Conservation (phyloP, 2,888 invertebrate genomes). For the Teinopalpus imperialis region DNA sequence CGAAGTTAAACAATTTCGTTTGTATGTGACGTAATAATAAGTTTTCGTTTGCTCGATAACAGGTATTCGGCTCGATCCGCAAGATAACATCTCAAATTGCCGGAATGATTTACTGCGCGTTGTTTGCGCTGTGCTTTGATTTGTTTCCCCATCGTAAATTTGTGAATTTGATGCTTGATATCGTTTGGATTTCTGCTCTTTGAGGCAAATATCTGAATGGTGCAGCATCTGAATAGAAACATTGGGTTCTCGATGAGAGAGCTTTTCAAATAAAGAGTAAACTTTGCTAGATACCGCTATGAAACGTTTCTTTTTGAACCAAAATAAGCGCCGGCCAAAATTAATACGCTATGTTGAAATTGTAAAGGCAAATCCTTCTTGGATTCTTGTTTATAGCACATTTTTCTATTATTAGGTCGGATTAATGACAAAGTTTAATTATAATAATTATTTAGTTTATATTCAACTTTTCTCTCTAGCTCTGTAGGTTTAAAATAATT, state of each 20-base stretch:
- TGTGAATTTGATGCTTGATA: conserved; percentile 46
- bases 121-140: conserved; percentile 65
- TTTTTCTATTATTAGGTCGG: too few relatives aligned
- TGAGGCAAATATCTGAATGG: conserved; percentile 30
- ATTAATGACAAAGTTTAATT: too few relatives aligned
- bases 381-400: too few relatives aligned
- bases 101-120: conserved; percentile 62
- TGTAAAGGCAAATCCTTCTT: too few relatives aligned
- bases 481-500: too few relatives aligned
- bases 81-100: conserved; percentile 71
- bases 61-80: conserved; percentile 53
- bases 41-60: conserved; percentile 18
- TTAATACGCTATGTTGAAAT: too few relatives aligned
- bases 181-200: conserved; percentile 39
- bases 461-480: too few relatives aligned
- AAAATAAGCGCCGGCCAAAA: too few relatives aligned
- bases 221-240: conserved; percentile 31
- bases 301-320: not conserved
- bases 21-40: conserved; percentile 20
- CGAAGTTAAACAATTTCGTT: conserved; percentile 6
- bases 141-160: conserved; percentile 62
- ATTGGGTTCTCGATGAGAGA: conserved; percentile 26
- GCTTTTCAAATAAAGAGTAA: not conserved
- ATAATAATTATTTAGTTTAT: too few relatives aligned
- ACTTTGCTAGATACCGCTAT: not conserved